phyloP scores from a whole-genome alignment of 2,113 vertebrate species.

The Tricholaema leucomelas region DNA sequence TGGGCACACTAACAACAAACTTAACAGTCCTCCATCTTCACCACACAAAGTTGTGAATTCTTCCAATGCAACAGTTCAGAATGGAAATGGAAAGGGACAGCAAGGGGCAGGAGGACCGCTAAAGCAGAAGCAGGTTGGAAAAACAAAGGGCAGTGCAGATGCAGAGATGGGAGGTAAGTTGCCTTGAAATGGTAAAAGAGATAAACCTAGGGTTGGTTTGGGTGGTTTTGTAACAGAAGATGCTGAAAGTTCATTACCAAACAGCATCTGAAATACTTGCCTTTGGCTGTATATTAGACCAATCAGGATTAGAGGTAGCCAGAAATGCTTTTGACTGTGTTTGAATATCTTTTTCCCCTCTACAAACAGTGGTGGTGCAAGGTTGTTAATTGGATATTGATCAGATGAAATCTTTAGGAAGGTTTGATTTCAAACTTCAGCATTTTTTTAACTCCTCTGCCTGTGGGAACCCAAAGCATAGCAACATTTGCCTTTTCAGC shows the following conservation, averaged over 20 bases:
- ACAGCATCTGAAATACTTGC: neutral
- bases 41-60: slow-evolving; percentile 65
- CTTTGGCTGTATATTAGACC: neutral
- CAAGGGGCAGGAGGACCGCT: slow-evolving; percentile 48
- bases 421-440: neutral
- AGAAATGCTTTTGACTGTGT: neutral
- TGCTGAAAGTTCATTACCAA: neutral
- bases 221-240: neutral
- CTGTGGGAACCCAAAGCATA: no score
- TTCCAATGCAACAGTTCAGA: slow-evolving; percentile 52
- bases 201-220: no score
- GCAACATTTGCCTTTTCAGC: neutral
- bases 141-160: slow-evolving; percentile 67
- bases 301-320: neutral
- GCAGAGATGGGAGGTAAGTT: slow-evolving; percentile 69
- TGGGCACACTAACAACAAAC: slow-evolving; percentile 68
- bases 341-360: neutral
- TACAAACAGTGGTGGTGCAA: neutral
- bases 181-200: neutral
- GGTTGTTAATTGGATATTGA: neutral
- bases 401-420: neutral
- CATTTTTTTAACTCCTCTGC: neutral
- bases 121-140: slow-evolving; percentile 74
- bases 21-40: slow-evolving; percentile 73
- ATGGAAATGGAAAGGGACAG: slow-evolving; percentile 71